phyloP scores from a whole-genome alignment of 2,888 invertebrate genomes.

The Andrena praecox region DNA sequence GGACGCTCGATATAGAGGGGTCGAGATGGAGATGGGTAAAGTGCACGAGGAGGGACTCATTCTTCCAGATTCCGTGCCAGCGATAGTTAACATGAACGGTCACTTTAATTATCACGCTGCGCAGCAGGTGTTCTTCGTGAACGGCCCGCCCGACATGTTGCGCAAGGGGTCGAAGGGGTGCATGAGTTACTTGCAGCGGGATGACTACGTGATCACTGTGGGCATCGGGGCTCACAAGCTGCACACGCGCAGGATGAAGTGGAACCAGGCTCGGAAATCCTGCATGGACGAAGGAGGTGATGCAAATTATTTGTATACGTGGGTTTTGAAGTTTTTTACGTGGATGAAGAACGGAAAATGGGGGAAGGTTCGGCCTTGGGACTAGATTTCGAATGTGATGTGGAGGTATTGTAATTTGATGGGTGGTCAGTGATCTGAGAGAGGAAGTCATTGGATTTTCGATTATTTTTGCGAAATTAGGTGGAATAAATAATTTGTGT shows the following conservation, averaged over 20 bases:
- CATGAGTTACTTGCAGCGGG: not conserved
- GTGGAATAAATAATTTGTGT: too few species aligned
- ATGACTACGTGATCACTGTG: constrained; percentile 5
- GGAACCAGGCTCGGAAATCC: constrained; percentile 57
- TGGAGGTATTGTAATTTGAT: too few species aligned
- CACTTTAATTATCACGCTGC: constrained; percentile 31
- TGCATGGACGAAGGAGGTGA: constrained; percentile 64
- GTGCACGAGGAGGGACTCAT: not conserved
- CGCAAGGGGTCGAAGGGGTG: not conserved
- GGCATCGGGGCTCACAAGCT: constrained; percentile 57
- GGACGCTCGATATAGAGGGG: too few species aligned
- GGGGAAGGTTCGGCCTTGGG: too few species aligned
- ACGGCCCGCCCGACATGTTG: not conserved
- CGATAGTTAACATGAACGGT: constrained; percentile 24
- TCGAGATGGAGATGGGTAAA: not conserved
- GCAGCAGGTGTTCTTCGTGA: constrained; percentile 40
- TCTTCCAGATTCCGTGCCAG: not conserved
- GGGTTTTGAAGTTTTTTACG: too few species aligned
- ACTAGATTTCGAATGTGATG: too few species aligned
- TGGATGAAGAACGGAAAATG: too few species aligned
- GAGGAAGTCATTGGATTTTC: too few species aligned
- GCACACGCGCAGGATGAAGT: constrained; percentile 34
- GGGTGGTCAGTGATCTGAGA: too few species aligned
- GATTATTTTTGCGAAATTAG: too few species aligned
- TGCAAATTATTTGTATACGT: not conserved